Evolutionary conservation across 2,113 vertebrate genomes (phyloP).

Genomic region (Chiloscyllium plagiosum): DNA sequence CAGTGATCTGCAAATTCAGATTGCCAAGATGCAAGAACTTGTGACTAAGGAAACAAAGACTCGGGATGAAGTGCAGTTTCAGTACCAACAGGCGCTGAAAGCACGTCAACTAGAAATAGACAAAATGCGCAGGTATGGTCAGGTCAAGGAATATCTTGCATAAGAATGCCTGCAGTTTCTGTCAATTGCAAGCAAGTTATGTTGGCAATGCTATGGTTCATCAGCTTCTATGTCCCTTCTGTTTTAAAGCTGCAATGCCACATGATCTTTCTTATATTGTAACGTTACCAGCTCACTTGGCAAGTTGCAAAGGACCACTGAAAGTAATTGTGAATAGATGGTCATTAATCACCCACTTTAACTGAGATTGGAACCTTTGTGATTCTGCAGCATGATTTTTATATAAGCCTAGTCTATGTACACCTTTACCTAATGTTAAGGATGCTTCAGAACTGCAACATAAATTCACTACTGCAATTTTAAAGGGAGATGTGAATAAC

Average conservation of each 20-base stretch:
- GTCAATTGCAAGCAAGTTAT: neutral
- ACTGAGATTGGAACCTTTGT: neutral
- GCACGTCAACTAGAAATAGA: conserved; percentile 58
- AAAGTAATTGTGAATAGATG: neutral
- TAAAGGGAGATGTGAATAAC: neutral
- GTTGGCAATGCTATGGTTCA: neutral
- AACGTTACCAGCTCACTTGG: neutral
- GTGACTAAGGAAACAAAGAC: conserved; percentile 46
- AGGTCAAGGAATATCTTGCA: neutral
- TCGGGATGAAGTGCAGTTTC: conserved; percentile 47
- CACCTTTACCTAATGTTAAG: neutral
- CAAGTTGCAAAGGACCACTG: neutral
- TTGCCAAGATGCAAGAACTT: conserved; percentile 53
- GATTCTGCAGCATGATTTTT: neutral
- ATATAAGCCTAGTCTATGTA: neutral
- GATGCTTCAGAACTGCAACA: neutral
- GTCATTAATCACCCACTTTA: neutral
- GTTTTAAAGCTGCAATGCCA: neutral
- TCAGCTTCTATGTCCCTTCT: neutral
- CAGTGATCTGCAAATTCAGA: conserved; percentile 58
- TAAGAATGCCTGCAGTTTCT: neutral
- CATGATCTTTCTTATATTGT: neutral
- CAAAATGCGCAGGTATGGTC: conserved; percentile 54
- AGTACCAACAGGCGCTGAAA: conserved; percentile 43
- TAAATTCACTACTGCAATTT: conserved; percentile 2